A percentile compares a stretch with the other conserved stretches of the same genome.
phyloP scores from a whole-genome alignment of 2,888 invertebrate species.

The Bimastos eiseni region DNA sequence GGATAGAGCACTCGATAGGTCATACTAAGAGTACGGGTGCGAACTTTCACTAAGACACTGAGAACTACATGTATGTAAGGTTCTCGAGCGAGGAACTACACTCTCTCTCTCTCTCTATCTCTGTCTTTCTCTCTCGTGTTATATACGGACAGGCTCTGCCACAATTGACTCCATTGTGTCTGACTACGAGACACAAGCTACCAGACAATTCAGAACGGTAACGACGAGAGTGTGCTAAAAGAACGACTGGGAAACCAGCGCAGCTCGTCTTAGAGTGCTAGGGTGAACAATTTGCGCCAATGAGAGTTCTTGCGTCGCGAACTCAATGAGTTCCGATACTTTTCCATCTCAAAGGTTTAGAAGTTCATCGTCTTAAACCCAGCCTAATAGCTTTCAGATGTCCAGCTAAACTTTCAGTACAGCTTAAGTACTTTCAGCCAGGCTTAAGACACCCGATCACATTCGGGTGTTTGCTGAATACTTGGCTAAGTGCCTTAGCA shows the following conservation, averaged over 20 bases:
- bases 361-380: background rate
- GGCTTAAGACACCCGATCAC: conserved; percentile 1
- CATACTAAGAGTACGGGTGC: no score
- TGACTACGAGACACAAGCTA: background rate
- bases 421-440: background rate
- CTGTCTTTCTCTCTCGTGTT: no score
- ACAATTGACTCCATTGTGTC: background rate
- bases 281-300: background rate
- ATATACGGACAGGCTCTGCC: no score
- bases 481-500: background rate
- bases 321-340: background rate
- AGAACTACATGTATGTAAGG: no score
- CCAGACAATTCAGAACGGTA: background rate
- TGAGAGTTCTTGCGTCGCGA: background rate
- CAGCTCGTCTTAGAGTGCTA: no score
- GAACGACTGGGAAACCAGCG: no score
- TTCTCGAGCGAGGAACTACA: no score
- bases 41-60: no score
- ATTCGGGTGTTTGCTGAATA: background rate
- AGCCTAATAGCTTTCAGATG: background rate
- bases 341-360: background rate
- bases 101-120: no score
- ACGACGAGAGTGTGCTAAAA: no score
- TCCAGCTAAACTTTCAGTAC: background rate
- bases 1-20: no score